Percentiles rank a stretch among this genome's conserved stretches.
Conservation (phyloP, 2,888 invertebrate species). For the Meliscaeva auricollis region DNA sequence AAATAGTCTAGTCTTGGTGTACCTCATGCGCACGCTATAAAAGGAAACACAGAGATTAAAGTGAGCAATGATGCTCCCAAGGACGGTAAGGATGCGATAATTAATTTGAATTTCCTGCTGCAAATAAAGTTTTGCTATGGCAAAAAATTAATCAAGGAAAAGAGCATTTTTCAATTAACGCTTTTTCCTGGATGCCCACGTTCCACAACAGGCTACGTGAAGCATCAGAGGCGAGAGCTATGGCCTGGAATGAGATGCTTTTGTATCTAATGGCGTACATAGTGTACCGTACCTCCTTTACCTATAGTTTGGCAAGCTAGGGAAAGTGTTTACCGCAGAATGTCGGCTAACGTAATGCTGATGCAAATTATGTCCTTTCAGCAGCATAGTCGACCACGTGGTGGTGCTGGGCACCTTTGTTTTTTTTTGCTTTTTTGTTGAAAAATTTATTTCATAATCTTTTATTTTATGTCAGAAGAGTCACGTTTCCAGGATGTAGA, state of each 20-base stretch:
- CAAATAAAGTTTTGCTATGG: constrained; percentile 75
- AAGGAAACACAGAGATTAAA: constrained; percentile 63
- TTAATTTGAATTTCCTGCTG: constrained; percentile 76
- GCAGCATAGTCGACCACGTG: constrained; percentile 48
- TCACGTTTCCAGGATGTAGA: constrained; percentile 59
- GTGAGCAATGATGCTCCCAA: constrained; percentile 71
- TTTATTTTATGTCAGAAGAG: constrained; percentile 56
- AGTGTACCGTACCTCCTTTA: constrained; percentile 1
- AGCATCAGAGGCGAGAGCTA: not conserved
- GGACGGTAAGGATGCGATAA: constrained; percentile 72
- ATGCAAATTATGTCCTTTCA: constrained; percentile 76
- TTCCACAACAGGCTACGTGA: constrained; percentile 15
- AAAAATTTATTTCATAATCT: constrained; percentile 60
- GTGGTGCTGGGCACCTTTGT: constrained; percentile 37
- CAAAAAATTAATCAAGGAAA: constrained; percentile 76
- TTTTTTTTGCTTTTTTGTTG: not conserved
- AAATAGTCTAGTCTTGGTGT: constrained; percentile 31
- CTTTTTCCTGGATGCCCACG: constrained; percentile 66
- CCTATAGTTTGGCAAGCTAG: constrained; percentile 22
- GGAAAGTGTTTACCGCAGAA: constrained; percentile 74
- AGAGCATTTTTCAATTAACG: constrained; percentile 76
- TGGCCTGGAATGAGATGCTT: too few relatives aligned
- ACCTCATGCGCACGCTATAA: not conserved
- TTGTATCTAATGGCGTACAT: constrained; percentile 52
- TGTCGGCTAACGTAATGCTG: constrained; percentile 75